Evolutionary conservation across 2,888 invertebrate species (phyloP).

Genomic region (Lissocephala sabroskyi): DNA sequence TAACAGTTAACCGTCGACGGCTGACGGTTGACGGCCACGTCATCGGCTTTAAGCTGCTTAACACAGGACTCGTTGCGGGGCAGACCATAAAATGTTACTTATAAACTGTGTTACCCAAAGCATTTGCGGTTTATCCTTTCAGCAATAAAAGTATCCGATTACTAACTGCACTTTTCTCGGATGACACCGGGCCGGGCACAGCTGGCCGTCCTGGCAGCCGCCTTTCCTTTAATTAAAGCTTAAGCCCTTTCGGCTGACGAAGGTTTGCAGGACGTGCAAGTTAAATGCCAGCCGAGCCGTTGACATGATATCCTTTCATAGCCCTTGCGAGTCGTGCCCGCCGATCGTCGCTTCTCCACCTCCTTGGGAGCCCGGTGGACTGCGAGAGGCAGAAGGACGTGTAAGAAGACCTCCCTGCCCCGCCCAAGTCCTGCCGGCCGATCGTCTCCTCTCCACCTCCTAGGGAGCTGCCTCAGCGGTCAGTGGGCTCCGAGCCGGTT

Average conservation of each 20-base stretch:
- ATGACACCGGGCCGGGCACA: conserved; percentile 41
- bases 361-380: too few species aligned
- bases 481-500: too few species aligned
- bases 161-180: conserved; percentile 66
- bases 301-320: conserved; percentile 45
- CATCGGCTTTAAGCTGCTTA: conserved; percentile 53
- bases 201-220: conserved; percentile 25
- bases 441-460: too few species aligned
- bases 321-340: neutral
- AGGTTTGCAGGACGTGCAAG: conserved; percentile 33
- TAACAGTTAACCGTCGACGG: conserved; percentile 12
- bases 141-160: conserved; percentile 71
- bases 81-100: conserved; percentile 49
- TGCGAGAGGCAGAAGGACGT: too few species aligned
- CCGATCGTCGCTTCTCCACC: too few species aligned
- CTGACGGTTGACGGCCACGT: conserved; percentile 28
- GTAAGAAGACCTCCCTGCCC: too few species aligned
- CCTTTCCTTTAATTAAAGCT: conserved; percentile 52
- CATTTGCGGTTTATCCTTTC: conserved; percentile 69
- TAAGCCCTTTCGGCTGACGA: conserved; percentile 45
- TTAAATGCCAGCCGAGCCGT: conserved; percentile 49
- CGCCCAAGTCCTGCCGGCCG: too few species aligned
- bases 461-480: too few species aligned
- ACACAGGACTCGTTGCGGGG: conserved; percentile 12
- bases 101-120: conserved; percentile 44